Evolutionary conservation across 2,113 vertebrate species (phyloP), one percentile per base, ranked within the genome.

Genomic region (Oreotrochilus melanogaster): DNA sequence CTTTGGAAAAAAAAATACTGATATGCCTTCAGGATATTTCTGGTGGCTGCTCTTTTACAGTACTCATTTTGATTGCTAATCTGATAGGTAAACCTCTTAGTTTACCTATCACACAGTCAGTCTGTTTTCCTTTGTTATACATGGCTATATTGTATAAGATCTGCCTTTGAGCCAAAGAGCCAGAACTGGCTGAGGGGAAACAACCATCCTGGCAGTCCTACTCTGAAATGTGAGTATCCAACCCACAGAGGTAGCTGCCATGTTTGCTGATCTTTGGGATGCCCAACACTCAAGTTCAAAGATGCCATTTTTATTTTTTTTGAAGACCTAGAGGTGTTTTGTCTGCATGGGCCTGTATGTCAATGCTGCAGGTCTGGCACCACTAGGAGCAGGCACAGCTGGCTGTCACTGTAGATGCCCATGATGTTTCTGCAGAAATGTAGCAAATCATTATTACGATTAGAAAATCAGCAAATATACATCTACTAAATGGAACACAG

Each of bases 71-170:
- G 51, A 60, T 67, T 81, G 37, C 28, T 93, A 71, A 67, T 66
- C 56, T 81, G 65, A 86, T 67, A 86, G 65, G 53, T 30, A 67
- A 74, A 56, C 57, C 9, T 62, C 18, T 56, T 79, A 69, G 60
- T 51, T 92, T 83, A 50, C 25, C 50, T 82, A 42, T 92, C 35
- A 16, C 1, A 3, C 28, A 72, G 54, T 65, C 58, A n/a, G 71
- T 88, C 58, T 94, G 69, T 16, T 37, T 95, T 91, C 51, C 54
- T 92, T 90, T 92, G 47, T 83, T 92, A 51, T 37, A 73, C 23
- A 5, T 51, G 21, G 43, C 24, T 61, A 3, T 48, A 45, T 92
- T 1, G 1, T 45, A 33, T 37, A 70, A 62, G 57, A 51, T 51
- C 58, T 88, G 35, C 24, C 30, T 78, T 70, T 83, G 37, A 80